Percentiles rank a stretch among this genome's conserved stretches.
phyloP scores from a whole-genome alignment of 2,888 invertebrate species.

The Hypomecis atomaria region DNA sequence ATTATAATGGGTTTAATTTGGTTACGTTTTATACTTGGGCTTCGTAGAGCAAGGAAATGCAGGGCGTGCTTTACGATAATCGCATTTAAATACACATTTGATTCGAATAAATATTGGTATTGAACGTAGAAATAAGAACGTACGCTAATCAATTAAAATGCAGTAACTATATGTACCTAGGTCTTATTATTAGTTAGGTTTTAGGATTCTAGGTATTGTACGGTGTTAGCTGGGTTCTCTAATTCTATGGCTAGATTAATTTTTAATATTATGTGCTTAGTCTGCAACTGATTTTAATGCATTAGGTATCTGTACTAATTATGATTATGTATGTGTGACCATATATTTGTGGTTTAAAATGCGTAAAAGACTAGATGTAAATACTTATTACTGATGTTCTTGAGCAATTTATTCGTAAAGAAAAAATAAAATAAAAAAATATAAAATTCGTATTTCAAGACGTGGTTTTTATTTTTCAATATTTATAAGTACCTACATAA shows the following conservation, averaged over 20 bases:
- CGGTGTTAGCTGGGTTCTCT: slow-evolving; percentile 30
- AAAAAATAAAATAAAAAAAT: slow-evolving; percentile 10
- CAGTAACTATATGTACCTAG: slow-evolving; percentile 15
- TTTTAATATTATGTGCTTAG: slow-evolving; percentile 19
- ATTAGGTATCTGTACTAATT: slow-evolving; percentile 37
- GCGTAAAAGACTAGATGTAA: slow-evolving; percentile 17
- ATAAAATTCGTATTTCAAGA: slow-evolving; percentile 6
- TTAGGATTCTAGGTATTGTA: slow-evolving; percentile 10
- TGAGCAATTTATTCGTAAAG: slow-evolving; percentile 21
- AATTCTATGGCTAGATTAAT: slow-evolving; percentile 26
- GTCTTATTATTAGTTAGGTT: slow-evolving; percentile 13
- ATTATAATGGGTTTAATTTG: too few relatives aligned
- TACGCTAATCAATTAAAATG: slow-evolving; percentile 4
- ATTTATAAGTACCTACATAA: too few relatives aligned
- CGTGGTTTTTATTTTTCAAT: neutral
- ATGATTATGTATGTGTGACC: slow-evolving; percentile 12
- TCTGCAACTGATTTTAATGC: slow-evolving; percentile 37
- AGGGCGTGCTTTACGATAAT: neutral
- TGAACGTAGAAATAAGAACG: slow-evolving; percentile 14
- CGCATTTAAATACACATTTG: slow-evolving; percentile 8
- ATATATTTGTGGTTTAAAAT: slow-evolving; percentile 31
- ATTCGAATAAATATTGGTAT: slow-evolving; percentile 23
- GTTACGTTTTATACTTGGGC: too few relatives aligned
- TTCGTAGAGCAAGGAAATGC: neutral
- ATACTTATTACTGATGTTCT: slow-evolving; percentile 5